A percentile compares a stretch with the other conserved stretches of the same genome.
Conservation (phyloP, 2,797 vertebrate species). For the Oophaga sylvatica region DNA sequence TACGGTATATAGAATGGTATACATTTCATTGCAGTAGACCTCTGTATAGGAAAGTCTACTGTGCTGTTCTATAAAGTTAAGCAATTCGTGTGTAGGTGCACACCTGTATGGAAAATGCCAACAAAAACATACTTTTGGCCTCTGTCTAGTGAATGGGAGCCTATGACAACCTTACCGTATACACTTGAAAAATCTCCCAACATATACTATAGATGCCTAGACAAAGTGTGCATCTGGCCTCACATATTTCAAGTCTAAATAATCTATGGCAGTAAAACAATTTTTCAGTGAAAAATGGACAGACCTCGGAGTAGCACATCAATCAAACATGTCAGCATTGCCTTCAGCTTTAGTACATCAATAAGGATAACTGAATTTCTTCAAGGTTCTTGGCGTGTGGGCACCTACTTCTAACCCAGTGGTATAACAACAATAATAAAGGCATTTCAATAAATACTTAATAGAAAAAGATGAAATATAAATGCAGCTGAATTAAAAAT, state of each 20-base stretch:
- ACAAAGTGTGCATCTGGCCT: too few relatives aligned
- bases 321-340: slow-evolving; percentile 11
- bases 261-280: not conserved
- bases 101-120: too few relatives aligned
- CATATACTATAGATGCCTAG: too few relatives aligned
- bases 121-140: too few relatives aligned
- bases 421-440: not conserved
- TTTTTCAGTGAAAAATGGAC: not conserved
- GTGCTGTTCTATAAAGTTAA: too few relatives aligned
- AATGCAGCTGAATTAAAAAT: slow-evolving; percentile 34
- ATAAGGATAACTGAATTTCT: slow-evolving; percentile 1
- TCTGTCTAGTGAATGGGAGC: too few relatives aligned
- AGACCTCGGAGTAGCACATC: not conserved
- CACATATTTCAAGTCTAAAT: not conserved
- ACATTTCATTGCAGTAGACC: too few relatives aligned
- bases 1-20: too few relatives aligned
- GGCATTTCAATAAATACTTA: slow-evolving; percentile 14
- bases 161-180: too few relatives aligned
- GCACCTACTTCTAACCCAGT: not conserved
- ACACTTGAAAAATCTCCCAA: too few relatives aligned
- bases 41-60: too few relatives aligned
- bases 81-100: too few relatives aligned
- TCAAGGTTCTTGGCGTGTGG: not conserved
- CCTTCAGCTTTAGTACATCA: not conserved
- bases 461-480: slow-evolving; percentile 22